A percentile compares a stretch with the other conserved stretches of the same genome.
These are phyloP conservation scores for Eospalax fontanierii DNA, from an alignment of 2,797 vertebrate species.

Conservation along the genomic window DNA sequence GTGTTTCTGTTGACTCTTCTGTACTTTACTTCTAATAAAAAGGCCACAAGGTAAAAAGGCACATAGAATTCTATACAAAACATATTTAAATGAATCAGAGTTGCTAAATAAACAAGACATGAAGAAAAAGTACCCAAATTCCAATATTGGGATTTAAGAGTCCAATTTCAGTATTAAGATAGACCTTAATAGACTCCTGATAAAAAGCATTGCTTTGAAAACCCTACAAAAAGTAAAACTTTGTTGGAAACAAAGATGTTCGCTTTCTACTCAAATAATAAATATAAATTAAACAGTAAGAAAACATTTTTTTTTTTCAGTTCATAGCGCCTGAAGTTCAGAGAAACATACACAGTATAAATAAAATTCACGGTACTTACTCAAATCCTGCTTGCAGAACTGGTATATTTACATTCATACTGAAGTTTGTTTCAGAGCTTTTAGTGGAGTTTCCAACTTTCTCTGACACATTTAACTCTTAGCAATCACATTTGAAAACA, in stretches of 20 bases:
- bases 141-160: constrained; percentile 86
- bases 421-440: constrained; percentile 87
- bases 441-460: constrained; percentile 86
- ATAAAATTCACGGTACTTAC: constrained; percentile 89
- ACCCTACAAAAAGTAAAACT: constrained; percentile 89
- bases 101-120: constrained; percentile 85
- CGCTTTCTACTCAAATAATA: constrained; percentile 90
- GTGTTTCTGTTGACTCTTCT: constrained; percentile 70
- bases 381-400: constrained; percentile 86
- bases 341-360: constrained; percentile 89
- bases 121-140: constrained; percentile 87
- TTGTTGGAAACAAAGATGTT: constrained; percentile 88
- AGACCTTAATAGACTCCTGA: constrained; percentile 88
- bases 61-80: constrained; percentile 90
- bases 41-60: constrained; percentile 92
- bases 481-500: constrained; percentile 85
- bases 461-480: constrained; percentile 83
- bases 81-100: constrained; percentile 86
- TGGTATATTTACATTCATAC: constrained; percentile 90
- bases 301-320: constrained; percentile 90
- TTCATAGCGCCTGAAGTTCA: constrained; percentile 88
- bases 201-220: constrained; percentile 86
- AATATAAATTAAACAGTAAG: constrained; percentile 92
- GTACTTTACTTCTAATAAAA: constrained; percentile 87
- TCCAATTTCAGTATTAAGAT: constrained; percentile 89